A percentile compares a stretch with the other conserved stretches of the same genome.
Evolutionary conservation across 2,797 vertebrate species (phyloP).

Genomic region (Halcyon leucocephala): DNA sequence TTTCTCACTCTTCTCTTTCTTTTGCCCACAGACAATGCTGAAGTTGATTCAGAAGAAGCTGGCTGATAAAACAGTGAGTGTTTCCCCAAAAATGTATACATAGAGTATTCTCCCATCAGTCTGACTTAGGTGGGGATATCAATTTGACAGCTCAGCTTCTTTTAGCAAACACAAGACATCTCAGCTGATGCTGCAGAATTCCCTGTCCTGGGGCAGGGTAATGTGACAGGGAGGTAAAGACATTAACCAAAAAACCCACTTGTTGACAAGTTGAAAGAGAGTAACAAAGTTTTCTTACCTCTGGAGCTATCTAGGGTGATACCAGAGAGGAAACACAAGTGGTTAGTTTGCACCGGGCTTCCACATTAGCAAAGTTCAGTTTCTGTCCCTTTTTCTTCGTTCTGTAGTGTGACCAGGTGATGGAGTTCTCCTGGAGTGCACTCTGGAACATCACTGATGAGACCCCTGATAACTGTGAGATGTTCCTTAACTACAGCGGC

Average conservation of each 20-base stretch:
- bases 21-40: conserved; percentile 90
- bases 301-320: background rate
- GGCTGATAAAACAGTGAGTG: conserved; percentile 91
- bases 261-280: background rate
- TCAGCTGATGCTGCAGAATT: background rate
- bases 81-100: background rate
- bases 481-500: conserved; percentile 96
- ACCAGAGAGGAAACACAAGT: background rate
- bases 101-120: background rate
- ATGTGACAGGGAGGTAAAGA: background rate
- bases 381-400: background rate
- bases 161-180: background rate
- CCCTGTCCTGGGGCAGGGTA: background rate
- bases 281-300: conserved; percentile 14
- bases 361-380: background rate
- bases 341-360: background rate
- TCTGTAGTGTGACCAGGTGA: conserved; percentile 95
- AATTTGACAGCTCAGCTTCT: background rate
- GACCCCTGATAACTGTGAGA: conserved; percentile 97
- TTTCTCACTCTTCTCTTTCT: background rate
- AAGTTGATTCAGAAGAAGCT: conserved; percentile 98
- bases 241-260: background rate
- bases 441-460: conserved; percentile 99
- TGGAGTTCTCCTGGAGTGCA: conserved; percentile 99
- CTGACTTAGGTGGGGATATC: background rate